Base-by-base conservation (phyloP, 1,140 invertebrate species). In the Tenebrio molitor region DNA sequence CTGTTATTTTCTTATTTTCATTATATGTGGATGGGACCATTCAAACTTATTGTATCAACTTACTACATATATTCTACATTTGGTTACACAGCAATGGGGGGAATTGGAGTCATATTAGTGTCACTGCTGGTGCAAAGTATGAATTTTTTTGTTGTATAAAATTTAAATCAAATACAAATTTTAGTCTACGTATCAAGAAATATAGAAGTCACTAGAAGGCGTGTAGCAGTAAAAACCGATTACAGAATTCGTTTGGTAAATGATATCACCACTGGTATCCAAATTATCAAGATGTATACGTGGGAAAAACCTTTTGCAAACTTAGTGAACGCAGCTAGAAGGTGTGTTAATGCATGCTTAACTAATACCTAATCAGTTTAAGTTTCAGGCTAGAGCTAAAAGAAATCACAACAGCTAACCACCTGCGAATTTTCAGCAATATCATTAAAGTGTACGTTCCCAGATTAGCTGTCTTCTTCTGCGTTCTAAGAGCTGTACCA, bases 201-300 rank as follows among this genome's bases (percentile, higher is more conserved):
- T 7, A 21, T 21, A 8, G 15, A 16, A 5, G 23, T 17, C 23
- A n/a, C 10, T 50, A 16, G 44, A 6, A 50, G 8, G 23, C 19
- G 23, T 21, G 44, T 50, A 6, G 44, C 44, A 8, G 15, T 50
- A 17, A 50, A 21, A 50, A 50, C 44, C 4, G 44, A 50, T n/a
- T 21, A 50, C 44, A 50, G 44, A n/a, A 50, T 50, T 50, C 44
- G 44, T 8, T 17, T 50, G 2, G 23, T 50, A 19, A 21, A 17
- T 1, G 44, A 50, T n/a, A 50, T 50, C 12, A 17, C 23, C 5
- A 17, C 15, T 19, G 44, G 44, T 3, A 50, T 50, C 23, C 44
- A 50, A 23, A 10, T 17, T 1, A 50, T 50, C n/a, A 50, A 50
- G 12, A 50, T 50, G 44, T 50, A 17, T 4, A 50, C 44, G 4